Evolutionary conservation across 2,797 vertebrate species (phyloP).

Genomic region (Corythornis leucogaster): DNA sequence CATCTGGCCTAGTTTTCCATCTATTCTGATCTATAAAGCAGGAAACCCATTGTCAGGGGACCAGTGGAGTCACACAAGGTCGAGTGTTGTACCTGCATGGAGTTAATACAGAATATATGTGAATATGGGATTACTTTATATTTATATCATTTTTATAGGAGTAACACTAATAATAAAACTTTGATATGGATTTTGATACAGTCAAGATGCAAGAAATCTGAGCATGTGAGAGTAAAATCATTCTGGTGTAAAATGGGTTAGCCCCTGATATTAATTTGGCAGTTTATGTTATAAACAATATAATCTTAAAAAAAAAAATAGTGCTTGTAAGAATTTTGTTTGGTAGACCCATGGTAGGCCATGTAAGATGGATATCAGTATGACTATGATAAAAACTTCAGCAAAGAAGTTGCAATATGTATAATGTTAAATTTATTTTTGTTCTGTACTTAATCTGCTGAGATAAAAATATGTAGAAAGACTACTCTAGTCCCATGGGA

Average conservation of each 20-base stretch:
- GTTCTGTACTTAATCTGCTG: not conserved
- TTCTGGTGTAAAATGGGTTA: not conserved
- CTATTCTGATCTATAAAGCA: slow-evolving; percentile 77
- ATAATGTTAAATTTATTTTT: not conserved
- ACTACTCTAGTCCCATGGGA: not conserved
- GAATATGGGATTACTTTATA: slow-evolving; percentile 57
- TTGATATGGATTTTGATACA: slow-evolving; percentile 8
- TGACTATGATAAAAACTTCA: not conserved
- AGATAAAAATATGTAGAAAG: not conserved
- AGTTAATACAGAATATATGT: slow-evolving; percentile 14
- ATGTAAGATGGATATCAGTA: not conserved
- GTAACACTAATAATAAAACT: slow-evolving; percentile 49
- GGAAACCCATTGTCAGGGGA: slow-evolving; percentile 74
- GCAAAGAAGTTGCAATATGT: not conserved
- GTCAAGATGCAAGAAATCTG: slow-evolving; percentile 4
- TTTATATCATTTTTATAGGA: slow-evolving; percentile 38
- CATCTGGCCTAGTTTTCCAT: slow-evolving; percentile 79
- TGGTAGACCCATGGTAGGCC: not conserved
- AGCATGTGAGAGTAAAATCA: not conserved
- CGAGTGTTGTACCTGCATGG: slow-evolving; percentile 64
- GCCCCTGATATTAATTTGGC: not conserved
- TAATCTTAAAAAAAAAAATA: not conserved
- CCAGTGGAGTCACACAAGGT: slow-evolving; percentile 71
- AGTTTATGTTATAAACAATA: not conserved
- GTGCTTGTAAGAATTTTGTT: not conserved